Conservation (phyloP, 2,888 invertebrate species). For the Tipula helvola region DNA sequence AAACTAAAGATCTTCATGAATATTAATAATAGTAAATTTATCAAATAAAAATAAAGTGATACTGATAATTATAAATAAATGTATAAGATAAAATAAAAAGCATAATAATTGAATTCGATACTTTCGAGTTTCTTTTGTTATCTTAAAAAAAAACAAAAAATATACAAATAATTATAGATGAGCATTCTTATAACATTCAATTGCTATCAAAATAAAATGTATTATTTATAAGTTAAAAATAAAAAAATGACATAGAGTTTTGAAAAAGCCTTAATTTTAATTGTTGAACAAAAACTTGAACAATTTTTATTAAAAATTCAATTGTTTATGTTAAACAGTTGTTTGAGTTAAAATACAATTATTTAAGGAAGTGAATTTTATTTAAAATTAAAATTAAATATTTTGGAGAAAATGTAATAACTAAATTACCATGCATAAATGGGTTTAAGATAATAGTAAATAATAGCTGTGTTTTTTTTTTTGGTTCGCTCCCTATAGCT, state of each 20-base stretch:
- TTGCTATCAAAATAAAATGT: conserved; percentile 21
- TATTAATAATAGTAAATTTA: not conserved
- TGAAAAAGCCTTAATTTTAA: not conserved
- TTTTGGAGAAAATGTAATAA: too few relatives aligned
- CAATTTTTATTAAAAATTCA: not conserved
- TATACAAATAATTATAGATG: conserved; percentile 13
- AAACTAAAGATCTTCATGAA: not conserved
- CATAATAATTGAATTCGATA: not conserved
- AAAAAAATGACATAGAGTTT: not conserved
- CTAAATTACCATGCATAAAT: too few relatives aligned
- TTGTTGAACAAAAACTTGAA: not conserved
- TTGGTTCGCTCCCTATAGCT: too few relatives aligned
- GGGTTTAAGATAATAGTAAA: too few relatives aligned
- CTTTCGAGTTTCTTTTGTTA: not conserved
- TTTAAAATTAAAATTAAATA: too few relatives aligned
- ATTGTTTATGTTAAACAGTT: not conserved
- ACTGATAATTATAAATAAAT: not conserved
- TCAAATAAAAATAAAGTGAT: not conserved
- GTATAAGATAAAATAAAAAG: not conserved
- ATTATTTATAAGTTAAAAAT: not conserved
- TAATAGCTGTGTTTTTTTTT: too few relatives aligned
- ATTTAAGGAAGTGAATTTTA: too few relatives aligned
- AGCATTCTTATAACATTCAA: conserved; percentile 37
- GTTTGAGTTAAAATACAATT: too few relatives aligned
- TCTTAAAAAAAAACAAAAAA: not conserved